A percentile compares a stretch with the other conserved stretches of the same genome.
These are phyloP conservation scores for Carapus acus DNA, from an alignment of 2,797 vertebrate genomes.

Conservation along the genomic window DNA sequence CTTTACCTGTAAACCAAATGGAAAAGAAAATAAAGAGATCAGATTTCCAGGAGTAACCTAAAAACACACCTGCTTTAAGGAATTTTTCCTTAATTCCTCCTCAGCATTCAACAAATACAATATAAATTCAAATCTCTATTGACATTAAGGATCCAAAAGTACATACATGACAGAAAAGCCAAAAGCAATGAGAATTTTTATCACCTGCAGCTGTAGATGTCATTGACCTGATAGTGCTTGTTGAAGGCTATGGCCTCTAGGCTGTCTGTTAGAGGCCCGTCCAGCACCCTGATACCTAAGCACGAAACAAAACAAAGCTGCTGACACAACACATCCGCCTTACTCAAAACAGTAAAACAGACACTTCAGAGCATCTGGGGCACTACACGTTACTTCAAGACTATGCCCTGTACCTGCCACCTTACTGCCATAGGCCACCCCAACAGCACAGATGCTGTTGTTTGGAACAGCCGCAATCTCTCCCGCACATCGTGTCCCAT, in stretches of 20 bases:
- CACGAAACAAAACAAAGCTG: not conserved
- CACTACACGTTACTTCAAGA: not conserved
- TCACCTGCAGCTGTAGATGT: conserved; percentile 99
- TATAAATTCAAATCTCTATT: too few species aligned
- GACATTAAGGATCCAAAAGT: too few species aligned
- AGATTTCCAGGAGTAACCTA: too few species aligned
- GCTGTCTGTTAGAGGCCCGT: conserved; percentile 94
- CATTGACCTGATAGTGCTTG: conserved; percentile 98
- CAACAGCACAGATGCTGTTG: conserved; percentile 94
- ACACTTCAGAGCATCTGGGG: not conserved
- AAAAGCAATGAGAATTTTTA: not conserved
- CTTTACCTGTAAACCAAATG: too few species aligned
- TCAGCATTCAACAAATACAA: too few species aligned
- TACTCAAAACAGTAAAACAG: not conserved
- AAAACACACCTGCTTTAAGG: too few species aligned
- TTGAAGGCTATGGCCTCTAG: conserved; percentile 97
- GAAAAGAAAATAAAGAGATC: too few species aligned
- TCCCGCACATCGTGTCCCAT: conserved; percentile 92
- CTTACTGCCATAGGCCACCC: conserved; percentile 89
- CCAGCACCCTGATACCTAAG: conserved; percentile 91
- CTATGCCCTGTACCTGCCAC: conserved; percentile 79
- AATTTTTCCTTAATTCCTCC: too few species aligned
- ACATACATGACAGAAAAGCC: too few species aligned
- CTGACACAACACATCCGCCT: not conserved
- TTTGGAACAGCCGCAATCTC: conserved; percentile 94